Evolutionary conservation across 2,888 invertebrate species (phyloP), one percentile per base, ranked within the genome.

Genomic region (Chymomyza procnemis): DNA sequence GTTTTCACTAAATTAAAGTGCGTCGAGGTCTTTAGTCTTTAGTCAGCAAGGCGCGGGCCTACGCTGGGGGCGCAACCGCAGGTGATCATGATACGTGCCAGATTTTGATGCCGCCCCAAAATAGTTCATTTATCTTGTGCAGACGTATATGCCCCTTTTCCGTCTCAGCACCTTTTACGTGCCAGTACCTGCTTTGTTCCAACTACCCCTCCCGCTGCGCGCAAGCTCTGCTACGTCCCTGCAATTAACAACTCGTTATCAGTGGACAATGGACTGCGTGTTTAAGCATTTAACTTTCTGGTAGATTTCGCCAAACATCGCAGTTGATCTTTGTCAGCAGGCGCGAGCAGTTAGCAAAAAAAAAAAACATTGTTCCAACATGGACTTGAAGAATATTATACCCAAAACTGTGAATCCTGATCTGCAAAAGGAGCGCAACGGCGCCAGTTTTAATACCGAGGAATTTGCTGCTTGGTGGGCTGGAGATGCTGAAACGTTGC

Each of bases 401-500:
- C 81, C 88, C 6, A 69, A 76, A 55, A 89, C 88, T 54, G 90
- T 95, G 21, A 95, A 95, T 90, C 90, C 92, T 8, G 96, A 96
- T 92, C 91, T 96, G 73, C 92, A 92, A 80, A 93, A 92, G 74
- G 96, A 96, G 91, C 93, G 96, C 64, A 91, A 93, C 75, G 93
- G 93, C 78, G 95, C 95, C 81, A 93, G 93, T 8, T 96, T 96
- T 85, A 92, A 94, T 88, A 91, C 93, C 4, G 91, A 92, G 72
- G 97, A 97, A 90, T 91, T 97, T 73, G 96, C 96, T 0, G 91
- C 94, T 90, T 92, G 96, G 74, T 92, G 96, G 70, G 95, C 96
- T 91, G 96, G 96, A 3, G 94, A 95, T 18, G 91, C 91, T 64
- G 92, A 94, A 61, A 94, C 94, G 18, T 63, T 84, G 3, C 71